Conservation (phyloP, 2,797 vertebrate species). For the Spea hammondii region DNA sequence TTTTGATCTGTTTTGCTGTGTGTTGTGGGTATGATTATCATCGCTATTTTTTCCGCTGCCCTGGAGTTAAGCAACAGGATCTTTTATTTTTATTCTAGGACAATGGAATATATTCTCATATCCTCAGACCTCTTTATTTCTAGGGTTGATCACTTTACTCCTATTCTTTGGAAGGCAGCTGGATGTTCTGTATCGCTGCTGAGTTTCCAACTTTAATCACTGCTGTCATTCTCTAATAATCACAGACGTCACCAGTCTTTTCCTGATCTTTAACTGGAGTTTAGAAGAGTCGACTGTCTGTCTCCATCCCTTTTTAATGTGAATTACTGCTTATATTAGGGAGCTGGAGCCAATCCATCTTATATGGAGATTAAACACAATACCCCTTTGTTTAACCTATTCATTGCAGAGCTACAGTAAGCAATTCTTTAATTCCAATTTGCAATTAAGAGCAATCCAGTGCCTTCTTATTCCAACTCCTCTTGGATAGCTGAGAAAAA, state of each 20-base stretch:
- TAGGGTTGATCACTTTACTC: neutral
- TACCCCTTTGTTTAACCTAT: conserved; percentile 48
- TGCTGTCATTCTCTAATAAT: conserved; percentile 49
- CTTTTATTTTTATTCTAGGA: neutral
- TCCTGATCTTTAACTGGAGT: conserved; percentile 34
- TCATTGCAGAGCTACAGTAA: conserved; percentile 27
- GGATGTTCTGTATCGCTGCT: neutral
- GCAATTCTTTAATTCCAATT: conserved; percentile 18
- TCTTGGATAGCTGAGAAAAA: conserved; percentile 61
- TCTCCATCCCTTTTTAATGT: conserved; percentile 48
- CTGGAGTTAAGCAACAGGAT: too few species aligned
- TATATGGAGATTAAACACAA: conserved; percentile 39
- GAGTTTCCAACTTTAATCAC: conserved; percentile 35
- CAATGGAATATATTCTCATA: neutral
- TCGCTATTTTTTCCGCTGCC: too few species aligned
- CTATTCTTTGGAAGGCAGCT: neutral
- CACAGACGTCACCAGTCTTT: conserved; percentile 42
- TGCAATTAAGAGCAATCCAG: conserved; percentile 58
- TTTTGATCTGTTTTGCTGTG: too few species aligned
- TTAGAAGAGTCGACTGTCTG: conserved; percentile 47
- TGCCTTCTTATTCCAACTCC: conserved; percentile 59
- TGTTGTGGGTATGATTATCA: too few species aligned
- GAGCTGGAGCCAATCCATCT: conserved; percentile 31
- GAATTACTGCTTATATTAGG: conserved; percentile 40
- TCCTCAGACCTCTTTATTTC: neutral